phyloP scores from a whole-genome alignment of 1,140 invertebrate genomes.

The Pollicipes pollicipes region DNA sequence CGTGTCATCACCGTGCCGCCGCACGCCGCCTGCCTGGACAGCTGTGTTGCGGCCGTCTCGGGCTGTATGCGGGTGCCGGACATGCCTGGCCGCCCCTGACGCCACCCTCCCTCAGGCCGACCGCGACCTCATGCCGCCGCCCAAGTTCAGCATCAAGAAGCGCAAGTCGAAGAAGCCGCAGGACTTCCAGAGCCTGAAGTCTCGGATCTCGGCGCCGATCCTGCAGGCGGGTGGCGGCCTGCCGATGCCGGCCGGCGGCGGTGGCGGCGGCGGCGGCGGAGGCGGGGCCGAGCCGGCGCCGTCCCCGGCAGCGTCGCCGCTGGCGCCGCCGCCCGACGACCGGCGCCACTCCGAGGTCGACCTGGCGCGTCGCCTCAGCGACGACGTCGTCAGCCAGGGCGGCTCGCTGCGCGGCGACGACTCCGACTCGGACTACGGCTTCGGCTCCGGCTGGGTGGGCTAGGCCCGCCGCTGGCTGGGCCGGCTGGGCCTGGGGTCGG shows the following conservation, averaged over 20 bases:
- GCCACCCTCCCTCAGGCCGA: constrained; percentile 23
- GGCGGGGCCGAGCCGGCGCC: constrained; percentile 11
- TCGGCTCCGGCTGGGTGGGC: constrained; percentile 45
- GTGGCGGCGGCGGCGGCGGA: not conserved
- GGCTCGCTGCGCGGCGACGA: constrained; percentile 36
- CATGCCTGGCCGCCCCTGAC: too few species aligned
- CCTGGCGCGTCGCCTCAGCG: constrained; percentile 29
- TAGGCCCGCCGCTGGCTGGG: too few species aligned
- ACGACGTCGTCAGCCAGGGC: constrained; percentile 13
- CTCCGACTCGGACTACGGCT: constrained; percentile 60
- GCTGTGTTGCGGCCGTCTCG: too few species aligned
- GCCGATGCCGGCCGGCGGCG: not conserved
- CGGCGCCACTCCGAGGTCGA: constrained; percentile 16
- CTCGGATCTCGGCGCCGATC: constrained; percentile 11
- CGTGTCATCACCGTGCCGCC: too few species aligned
- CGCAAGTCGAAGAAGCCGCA: constrained; percentile 32
- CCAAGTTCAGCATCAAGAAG: constrained; percentile 44
- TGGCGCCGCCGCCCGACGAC: constrained; percentile 24
- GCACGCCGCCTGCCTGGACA: too few species aligned
- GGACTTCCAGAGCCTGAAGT: constrained; percentile 8
- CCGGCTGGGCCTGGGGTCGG: too few species aligned
- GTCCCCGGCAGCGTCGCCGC: constrained; percentile 12
- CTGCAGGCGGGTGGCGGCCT: constrained; percentile 7
- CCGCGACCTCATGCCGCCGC: constrained; percentile 45
- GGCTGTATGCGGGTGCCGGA: too few species aligned